These are phyloP conservation scores for Aricia agestis DNA, from an alignment of 1,140 invertebrate species.

Conservation along the genomic window DNA sequence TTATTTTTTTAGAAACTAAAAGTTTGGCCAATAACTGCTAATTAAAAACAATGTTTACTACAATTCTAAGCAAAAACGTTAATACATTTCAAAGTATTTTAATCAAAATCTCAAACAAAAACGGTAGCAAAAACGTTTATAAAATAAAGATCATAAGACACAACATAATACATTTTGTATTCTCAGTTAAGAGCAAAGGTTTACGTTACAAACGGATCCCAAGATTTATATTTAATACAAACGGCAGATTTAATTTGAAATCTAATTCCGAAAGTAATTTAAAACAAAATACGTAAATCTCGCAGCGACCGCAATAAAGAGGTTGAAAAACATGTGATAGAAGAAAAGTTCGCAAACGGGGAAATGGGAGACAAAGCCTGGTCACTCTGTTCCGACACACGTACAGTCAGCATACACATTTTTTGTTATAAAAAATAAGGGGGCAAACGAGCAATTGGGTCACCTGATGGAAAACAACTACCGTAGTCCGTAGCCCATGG, in stretches of 20 bases:
- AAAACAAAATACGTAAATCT: neutral
- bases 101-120: neutral
- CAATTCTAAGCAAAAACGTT: too few species aligned
- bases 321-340: conserved; percentile 10
- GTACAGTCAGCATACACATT: neutral
- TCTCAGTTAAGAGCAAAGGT: neutral
- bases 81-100: too few species aligned
- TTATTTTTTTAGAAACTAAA: too few species aligned
- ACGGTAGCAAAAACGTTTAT: neutral
- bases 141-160: neutral
- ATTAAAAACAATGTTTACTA: too few species aligned
- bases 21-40: too few species aligned
- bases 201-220: neutral
- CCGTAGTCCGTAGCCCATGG: too few species aligned
- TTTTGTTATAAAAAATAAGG: too few species aligned
- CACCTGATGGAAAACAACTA: too few species aligned
- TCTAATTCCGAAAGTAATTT: conserved; percentile 1
- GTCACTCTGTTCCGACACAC: neutral
- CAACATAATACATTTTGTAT: neutral
- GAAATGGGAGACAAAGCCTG: conserved; percentile 12
- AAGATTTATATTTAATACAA: neutral
- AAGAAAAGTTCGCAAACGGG: conserved; percentile 9
- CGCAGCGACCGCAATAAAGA: neutral
- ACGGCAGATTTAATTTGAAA: neutral
- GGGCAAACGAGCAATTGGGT: too few species aligned